Percentiles rank a stretch among this genome's conserved stretches.
Conservation (phyloP, 2,888 invertebrate genomes). For the Nomada fucata region DNA sequence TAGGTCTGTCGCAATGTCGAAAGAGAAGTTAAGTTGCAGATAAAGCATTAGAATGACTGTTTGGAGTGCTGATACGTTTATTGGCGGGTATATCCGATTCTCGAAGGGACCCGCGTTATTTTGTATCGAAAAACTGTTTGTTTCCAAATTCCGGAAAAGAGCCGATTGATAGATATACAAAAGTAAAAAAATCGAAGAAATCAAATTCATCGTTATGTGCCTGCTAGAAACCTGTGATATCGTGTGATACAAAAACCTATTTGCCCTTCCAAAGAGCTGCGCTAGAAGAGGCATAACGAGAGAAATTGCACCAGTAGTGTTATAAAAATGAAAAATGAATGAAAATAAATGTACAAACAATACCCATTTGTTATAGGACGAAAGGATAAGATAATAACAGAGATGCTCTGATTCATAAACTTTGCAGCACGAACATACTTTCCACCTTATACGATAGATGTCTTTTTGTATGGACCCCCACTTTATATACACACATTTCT, state of each 20-base stretch:
- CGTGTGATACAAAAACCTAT: slow-evolving; percentile 19
- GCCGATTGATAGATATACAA: slow-evolving; percentile 19
- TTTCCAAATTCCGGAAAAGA: slow-evolving; percentile 15
- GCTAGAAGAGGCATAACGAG: slow-evolving; percentile 25
- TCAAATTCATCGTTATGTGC: slow-evolving; percentile 29
- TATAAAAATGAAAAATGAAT: slow-evolving; percentile 27
- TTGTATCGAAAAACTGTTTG: neutral
- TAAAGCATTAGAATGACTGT: neutral
- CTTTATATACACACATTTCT: too few species aligned
- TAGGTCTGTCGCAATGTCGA: too few species aligned
- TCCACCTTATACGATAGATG: too few species aligned
- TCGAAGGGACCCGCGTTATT: neutral
- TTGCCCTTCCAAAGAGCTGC: slow-evolving; percentile 38
- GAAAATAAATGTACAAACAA: slow-evolving; percentile 22
- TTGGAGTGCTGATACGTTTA: neutral
- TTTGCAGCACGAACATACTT: too few species aligned
- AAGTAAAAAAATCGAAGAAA: slow-evolving; percentile 15
- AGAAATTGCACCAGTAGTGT: slow-evolving; percentile 15
- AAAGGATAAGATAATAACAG: too few species aligned
- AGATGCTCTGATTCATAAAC: too few species aligned
- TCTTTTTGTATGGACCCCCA: too few species aligned
- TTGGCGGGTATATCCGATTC: neutral
- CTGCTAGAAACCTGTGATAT: slow-evolving; percentile 31
- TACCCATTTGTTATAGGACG: neutral
- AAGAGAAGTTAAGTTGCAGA: too few species aligned